Conservation (phyloP, 2,888 invertebrate genomes). For the Aspidiotus destructor region DNA sequence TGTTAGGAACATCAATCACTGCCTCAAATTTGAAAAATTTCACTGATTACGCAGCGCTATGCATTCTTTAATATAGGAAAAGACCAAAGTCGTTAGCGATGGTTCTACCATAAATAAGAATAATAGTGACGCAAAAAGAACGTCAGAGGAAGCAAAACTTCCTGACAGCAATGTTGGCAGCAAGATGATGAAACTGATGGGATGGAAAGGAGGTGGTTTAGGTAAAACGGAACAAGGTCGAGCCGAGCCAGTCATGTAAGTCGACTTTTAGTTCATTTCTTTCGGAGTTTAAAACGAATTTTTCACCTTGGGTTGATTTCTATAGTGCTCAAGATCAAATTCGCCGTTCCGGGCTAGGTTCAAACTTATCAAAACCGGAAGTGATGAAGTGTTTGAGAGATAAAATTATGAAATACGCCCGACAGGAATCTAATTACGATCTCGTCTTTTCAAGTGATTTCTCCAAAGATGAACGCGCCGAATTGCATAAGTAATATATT, state of each 20-base stretch:
- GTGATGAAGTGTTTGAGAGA: conserved; percentile 8
- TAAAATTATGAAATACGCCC: conserved; percentile 12
- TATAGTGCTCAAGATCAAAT: conserved; percentile 16
- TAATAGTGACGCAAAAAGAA: neutral
- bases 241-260: conserved; percentile 31
- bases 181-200: conserved; percentile 34
- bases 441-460: conserved; percentile 49
- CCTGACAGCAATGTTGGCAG: conserved; percentile 20
- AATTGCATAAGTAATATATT: conserved; percentile 48
- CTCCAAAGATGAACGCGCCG: conserved; percentile 53
- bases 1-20: neutral
- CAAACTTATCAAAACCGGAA: conserved; percentile 15
- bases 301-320: neutral
- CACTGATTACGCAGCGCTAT: too few relatives aligned
- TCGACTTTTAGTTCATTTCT: neutral
- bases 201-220: conserved; percentile 34
- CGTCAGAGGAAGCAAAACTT: conserved; percentile 9
- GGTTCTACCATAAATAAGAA: conserved; percentile 28
- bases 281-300: neutral
- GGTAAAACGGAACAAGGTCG: conserved; percentile 33
- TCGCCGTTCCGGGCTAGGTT: conserved; percentile 17
- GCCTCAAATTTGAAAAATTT: too few relatives aligned
- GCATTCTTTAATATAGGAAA: conserved; percentile 8
- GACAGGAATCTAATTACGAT: conserved; percentile 18
- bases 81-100: conserved; percentile 15